Evolutionary conservation across 2,888 invertebrate species (phyloP), one percentile per base, ranked within the genome.

Genomic region (Eupithecia centaureata): DNA sequence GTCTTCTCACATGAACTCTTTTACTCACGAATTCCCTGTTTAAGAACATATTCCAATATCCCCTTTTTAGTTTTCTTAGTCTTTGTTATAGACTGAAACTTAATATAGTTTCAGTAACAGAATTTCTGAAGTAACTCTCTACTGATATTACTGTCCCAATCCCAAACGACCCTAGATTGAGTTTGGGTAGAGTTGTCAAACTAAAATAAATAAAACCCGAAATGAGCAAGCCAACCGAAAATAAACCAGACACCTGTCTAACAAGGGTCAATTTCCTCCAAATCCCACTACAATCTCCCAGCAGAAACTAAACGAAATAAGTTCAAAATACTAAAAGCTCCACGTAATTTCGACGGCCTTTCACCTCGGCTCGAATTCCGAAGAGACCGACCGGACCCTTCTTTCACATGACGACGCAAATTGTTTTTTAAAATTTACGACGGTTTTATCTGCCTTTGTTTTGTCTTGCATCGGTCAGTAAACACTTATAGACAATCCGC

Each of bases 301-400:
- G 30, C 51, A 59, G 67, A 63, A 68, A 65, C 69, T 65, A 60
- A 56, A 27, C 47, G 65, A 52, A 35, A 56, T 54, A 65, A 65
- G 62, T 64, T 62, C 42, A 12, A 51, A 60, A 54, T 51, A 30
- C 61, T 54, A 61, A 63, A 63, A 62, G 63, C 35, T 27, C 30
- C 51, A 13, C 22, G 62, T 69, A 62, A 69, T 69, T 69, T 69
- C 60, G 15, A 60, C 28, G 56, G 63, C 62, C 47, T 63, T 51
- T 47, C 60, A 62, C 65, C 62, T 56, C 59, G 59, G 56, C 51
- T 47, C 10, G 56, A 65, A 69, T 59, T 61, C 69, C 65, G 35
- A 30, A 13, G 68, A 65, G 63, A 65, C 60, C 51, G 42, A 28
- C 33, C n/a, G 35, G 42, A 62, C 62, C 62, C 28, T 59, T 32